Evolutionary conservation across 2,888 invertebrate species (phyloP).

Genomic region (Phengaris alcon): DNA sequence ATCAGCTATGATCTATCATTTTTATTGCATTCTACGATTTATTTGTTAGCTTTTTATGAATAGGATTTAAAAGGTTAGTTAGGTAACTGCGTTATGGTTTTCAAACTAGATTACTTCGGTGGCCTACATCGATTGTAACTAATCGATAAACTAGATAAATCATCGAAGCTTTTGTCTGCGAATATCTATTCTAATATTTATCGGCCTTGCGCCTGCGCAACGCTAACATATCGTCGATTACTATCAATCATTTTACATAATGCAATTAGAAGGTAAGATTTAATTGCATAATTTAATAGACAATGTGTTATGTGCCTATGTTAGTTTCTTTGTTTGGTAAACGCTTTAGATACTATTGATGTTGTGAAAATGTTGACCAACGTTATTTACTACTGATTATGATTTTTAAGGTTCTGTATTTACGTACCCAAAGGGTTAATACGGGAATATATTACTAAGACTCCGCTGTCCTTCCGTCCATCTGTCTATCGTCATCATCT

Average conservation of each 20-base stretch:
- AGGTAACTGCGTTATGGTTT: background rate
- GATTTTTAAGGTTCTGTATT: too few species aligned
- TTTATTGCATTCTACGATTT: background rate
- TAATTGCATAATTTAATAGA: slow-evolving; percentile 23
- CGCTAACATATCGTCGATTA: slow-evolving; percentile 50
- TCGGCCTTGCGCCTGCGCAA: slow-evolving; percentile 37
- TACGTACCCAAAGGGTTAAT: too few species aligned
- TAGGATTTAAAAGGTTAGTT: slow-evolving; percentile 10
- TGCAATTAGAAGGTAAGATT: slow-evolving; percentile 28
- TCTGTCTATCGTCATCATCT: too few species aligned
- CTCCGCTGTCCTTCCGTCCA: too few species aligned
- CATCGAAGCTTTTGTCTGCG: slow-evolving; percentile 47
- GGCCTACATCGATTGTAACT: slow-evolving; percentile 50
- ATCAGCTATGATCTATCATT: background rate
- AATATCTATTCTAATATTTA: slow-evolving; percentile 44
- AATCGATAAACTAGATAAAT: slow-evolving; percentile 46
- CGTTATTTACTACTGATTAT: background rate
- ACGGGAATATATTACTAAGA: too few species aligned
- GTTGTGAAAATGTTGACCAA: background rate
- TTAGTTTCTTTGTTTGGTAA: background rate
- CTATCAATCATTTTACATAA: slow-evolving; percentile 47
- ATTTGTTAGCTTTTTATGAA: background rate
- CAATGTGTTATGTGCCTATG: background rate
- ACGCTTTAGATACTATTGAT: background rate
- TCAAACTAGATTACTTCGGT: slow-evolving; percentile 38